A percentile compares a stretch with the other conserved stretches of the same genome.
These are phyloP conservation scores for Drosophila suboccidentalis DNA, from an alignment of 2,888 invertebrate species.

Conservation along the genomic window DNA sequence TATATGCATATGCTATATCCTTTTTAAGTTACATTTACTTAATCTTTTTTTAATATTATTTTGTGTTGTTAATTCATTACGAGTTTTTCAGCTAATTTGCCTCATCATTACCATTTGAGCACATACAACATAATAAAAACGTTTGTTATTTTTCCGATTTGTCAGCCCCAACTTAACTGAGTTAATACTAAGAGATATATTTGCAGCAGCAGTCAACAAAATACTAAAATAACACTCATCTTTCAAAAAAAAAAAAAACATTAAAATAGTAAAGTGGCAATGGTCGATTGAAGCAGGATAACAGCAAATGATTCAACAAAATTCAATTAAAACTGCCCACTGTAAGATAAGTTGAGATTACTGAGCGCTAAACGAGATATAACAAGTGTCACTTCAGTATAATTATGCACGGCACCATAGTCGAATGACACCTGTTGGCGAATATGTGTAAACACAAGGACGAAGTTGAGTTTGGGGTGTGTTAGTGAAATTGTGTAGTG, in stretches of 20 bases:
- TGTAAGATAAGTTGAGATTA: not conserved
- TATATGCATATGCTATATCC: conserved; percentile 61
- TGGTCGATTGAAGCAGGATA: conserved; percentile 2
- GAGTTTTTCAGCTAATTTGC: conserved; percentile 10
- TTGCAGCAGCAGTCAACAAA: conserved; percentile 20
- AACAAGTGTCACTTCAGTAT: conserved; percentile 32
- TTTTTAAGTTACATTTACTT: conserved; percentile 69
- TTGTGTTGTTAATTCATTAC: conserved; percentile 24
- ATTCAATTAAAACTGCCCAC: not conserved
- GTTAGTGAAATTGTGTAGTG: conserved; percentile 20
- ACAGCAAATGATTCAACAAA: conserved; percentile 7
- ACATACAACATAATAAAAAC: conserved; percentile 44
- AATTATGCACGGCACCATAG: conserved; percentile 30
- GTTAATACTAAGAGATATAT: conserved; percentile 45
- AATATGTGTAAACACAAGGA: conserved; percentile 46
- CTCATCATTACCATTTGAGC: conserved; percentile 40
- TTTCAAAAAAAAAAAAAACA: not conserved
- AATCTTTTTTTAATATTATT: conserved; percentile 29
- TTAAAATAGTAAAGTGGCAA: conserved; percentile 6
- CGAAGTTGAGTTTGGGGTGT: conserved; percentile 28
- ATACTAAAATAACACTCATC: conserved; percentile 18
- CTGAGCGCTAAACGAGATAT: not conserved
- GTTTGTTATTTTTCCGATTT: conserved; percentile 33
- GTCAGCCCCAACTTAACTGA: conserved; percentile 1
- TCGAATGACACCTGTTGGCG: conserved; percentile 39